phyloP scores from a whole-genome alignment of 1,140 invertebrate genomes.

The Piezodorus guildinii region DNA sequence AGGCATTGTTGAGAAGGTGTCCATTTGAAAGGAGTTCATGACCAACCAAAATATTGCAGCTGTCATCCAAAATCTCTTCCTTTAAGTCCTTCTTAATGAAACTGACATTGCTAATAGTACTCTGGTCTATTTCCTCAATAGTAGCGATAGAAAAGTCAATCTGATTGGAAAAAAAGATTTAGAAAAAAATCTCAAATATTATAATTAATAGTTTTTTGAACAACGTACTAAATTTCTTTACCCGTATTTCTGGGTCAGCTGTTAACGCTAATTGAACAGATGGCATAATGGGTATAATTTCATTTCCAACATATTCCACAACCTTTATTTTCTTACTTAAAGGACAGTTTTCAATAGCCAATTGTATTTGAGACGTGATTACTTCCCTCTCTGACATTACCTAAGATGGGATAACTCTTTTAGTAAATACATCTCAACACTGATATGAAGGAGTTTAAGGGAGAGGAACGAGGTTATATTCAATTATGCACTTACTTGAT shows the following conservation, averaged over 20 bases:
- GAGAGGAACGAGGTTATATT: neutral
- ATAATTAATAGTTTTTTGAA: neutral
- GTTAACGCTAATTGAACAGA: conserved; percentile 45
- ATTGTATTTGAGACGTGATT: conserved; percentile 51
- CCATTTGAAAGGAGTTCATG: conserved; percentile 39
- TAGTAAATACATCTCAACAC: neutral
- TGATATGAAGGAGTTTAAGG: neutral
- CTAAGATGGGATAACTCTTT: neutral
- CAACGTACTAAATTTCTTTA: conserved; percentile 26
- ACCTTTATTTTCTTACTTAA: conserved; percentile 59
- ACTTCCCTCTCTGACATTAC: conserved; percentile 35
- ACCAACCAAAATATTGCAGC: conserved; percentile 51
- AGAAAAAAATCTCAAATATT: neutral
- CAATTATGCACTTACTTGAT: conserved; percentile 36
- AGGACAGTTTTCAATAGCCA: conserved; percentile 67
- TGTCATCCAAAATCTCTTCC: conserved; percentile 41
- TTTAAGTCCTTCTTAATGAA: conserved; percentile 41
- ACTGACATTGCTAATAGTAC: conserved; percentile 42
- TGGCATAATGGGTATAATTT: conserved; percentile 49
- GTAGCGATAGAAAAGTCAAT: conserved; percentile 34
- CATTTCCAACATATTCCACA: conserved; percentile 54
- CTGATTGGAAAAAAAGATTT: conserved; percentile 25
- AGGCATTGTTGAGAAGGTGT: neutral
- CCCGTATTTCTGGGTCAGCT: conserved; percentile 51
- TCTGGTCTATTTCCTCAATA: conserved; percentile 35